Evolutionary conservation across 2,113 vertebrate species (phyloP), one percentile per base, ranked within the genome.

Genomic region (Chunga burmeisteri): DNA sequence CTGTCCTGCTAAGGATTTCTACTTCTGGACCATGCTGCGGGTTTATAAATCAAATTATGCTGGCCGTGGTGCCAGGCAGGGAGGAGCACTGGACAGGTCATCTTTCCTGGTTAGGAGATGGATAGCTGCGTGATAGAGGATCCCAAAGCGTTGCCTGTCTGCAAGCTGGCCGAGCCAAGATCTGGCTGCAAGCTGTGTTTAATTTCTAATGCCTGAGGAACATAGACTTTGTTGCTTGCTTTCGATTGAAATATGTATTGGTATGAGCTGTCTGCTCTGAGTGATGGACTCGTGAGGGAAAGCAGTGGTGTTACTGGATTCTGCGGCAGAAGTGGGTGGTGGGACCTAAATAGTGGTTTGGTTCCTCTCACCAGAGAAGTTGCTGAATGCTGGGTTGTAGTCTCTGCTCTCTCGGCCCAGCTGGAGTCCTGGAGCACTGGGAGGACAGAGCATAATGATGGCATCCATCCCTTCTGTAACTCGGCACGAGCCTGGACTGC

Each of bases 261-360:
- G 4, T n/a, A 68, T 49, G 79, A 75, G 80, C 79, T 30, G 27
- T 11, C 52, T 61, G 68, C 61, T 83, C 73, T 9, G 58, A 61
- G 16, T 2, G 46, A 21, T 2, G 25, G 49, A 2, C 38, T 13
- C 1, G 0, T 0, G 15, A 16, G 83, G 72, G 71, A 6, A 58
- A 74, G 83, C 61, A 25, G 50, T 0, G 40, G 6, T 13, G 47
- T 25, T 30, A 10, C 42, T 49, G 4, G 56, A 21, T 5, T 53
- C 32, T 32, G 77, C 10, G 4, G 36, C 44, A 56, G 32, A 32
- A 29, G 5, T 2, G 61, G 46, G 19, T 30, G 73, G 5, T 79
- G 82, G 53, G 47, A 78, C 78, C 44, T 7, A 7, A 56, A 18
- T 2, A 7, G 53, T 3, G 26, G 50, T 22, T 32, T 56, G 17